Evolutionary conservation across 2,113 vertebrate species (phyloP).

Genomic region (Catagonus wagneri): DNA sequence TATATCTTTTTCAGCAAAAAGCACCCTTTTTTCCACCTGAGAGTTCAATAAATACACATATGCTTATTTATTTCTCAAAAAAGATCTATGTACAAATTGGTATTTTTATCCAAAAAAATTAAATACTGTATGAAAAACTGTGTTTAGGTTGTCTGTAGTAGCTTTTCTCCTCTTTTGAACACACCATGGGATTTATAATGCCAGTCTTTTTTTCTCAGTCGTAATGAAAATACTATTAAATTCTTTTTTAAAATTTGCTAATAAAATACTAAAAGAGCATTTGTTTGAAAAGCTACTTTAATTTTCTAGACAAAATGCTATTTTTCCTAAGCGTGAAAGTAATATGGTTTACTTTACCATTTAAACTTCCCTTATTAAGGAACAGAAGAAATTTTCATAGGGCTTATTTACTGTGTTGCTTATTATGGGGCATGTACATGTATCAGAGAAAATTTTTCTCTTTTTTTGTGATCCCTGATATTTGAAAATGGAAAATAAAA

Average conservation of each 20-base stretch:
- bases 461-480: background rate
- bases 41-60: background rate
- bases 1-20: no score
- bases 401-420: background rate
- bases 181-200: background rate
- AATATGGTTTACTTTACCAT: background rate
- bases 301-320: slow-evolving; percentile 11
- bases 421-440: background rate
- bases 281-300: background rate
- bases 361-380: background rate
- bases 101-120: background rate
- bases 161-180: background rate
- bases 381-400: background rate
- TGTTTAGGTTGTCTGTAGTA: background rate
- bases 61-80: slow-evolving; percentile 37
- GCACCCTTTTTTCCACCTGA: background rate
- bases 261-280: background rate
- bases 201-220: background rate
- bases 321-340: slow-evolving; percentile 25
- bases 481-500: background rate
- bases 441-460: background rate
- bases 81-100: background rate
- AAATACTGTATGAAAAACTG: background rate
- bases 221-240: background rate
- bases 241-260: background rate